Conservation (phyloP, 1,140 invertebrate species). For the Heterodera schachtii region DNA sequence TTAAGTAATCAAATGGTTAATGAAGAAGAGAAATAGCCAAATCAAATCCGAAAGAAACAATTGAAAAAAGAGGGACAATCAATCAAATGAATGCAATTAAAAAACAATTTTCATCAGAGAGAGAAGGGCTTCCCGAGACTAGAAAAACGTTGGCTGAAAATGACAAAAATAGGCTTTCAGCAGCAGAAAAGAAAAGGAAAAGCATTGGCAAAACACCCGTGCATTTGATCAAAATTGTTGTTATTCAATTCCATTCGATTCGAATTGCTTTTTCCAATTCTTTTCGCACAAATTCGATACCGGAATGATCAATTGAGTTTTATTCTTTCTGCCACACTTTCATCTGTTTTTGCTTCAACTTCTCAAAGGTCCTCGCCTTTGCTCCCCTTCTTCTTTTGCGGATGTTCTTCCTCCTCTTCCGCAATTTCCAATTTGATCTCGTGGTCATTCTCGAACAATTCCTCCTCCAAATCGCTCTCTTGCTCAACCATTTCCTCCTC, state of each 20-base stretch:
- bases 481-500: background rate
- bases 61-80: background rate
- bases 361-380: background rate
- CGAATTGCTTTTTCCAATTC: no score
- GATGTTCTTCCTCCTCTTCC: conserved; percentile 29
- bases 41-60: no score
- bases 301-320: no score
- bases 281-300: no score
- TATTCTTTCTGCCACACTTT: no score
- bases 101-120: no score
- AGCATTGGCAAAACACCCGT: no score
- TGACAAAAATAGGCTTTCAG: background rate
- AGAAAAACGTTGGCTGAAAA: background rate
- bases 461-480: conserved; percentile 12
- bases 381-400: background rate
- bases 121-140: background rate
- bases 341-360: no score
- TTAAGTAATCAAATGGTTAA: background rate
- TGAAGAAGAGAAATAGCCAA: background rate
- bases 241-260: no score
- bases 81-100: background rate
- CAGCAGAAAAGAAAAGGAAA: no score
- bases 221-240: no score
- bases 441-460: background rate
- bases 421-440: conserved; percentile 20